Percentiles rank a stretch among this genome's conserved stretches.
Conservation (phyloP, 2,888 invertebrate species). For the Andrena haemorrhoa region DNA sequence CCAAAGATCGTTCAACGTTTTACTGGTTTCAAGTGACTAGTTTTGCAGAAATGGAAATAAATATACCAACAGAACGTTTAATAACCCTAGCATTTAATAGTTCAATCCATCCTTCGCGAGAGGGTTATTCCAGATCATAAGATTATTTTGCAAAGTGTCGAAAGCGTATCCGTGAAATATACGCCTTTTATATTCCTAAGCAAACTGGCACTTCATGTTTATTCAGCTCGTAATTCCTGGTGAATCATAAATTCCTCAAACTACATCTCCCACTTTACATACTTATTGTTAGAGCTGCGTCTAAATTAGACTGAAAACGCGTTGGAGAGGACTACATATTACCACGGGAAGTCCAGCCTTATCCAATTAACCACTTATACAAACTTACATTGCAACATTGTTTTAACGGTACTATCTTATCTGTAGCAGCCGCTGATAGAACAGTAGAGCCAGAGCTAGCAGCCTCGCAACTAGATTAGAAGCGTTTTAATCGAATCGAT, state of each 20-base stretch:
- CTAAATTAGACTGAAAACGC: background rate
- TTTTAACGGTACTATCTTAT: conserved; percentile 27
- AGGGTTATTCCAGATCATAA: background rate
- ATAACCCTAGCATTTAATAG: background rate
- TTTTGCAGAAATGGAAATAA: background rate
- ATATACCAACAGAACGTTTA: background rate
- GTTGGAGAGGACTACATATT: background rate
- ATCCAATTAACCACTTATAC: background rate
- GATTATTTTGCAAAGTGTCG: background rate
- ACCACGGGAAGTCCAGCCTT: background rate
- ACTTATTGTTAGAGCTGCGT: background rate
- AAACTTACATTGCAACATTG: background rate
- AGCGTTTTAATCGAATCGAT: conserved; percentile 17
- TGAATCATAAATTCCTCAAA: conserved; percentile 2
- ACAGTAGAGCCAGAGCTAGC: background rate
- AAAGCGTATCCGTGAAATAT: background rate
- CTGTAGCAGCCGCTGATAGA: conserved; percentile 15
- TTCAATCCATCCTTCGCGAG: background rate
- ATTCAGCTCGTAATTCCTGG: conserved; percentile 3
- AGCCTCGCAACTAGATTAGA: conserved; percentile 23
- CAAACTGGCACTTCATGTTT: background rate
- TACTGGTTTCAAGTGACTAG: no score
- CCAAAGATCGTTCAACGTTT: no score
- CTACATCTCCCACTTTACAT: background rate
- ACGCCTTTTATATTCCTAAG: background rate